Evolutionary conservation across 2,797 vertebrate species (phyloP), one percentile per base, ranked within the genome.

Genomic region (Peromyscus nudipes): DNA sequence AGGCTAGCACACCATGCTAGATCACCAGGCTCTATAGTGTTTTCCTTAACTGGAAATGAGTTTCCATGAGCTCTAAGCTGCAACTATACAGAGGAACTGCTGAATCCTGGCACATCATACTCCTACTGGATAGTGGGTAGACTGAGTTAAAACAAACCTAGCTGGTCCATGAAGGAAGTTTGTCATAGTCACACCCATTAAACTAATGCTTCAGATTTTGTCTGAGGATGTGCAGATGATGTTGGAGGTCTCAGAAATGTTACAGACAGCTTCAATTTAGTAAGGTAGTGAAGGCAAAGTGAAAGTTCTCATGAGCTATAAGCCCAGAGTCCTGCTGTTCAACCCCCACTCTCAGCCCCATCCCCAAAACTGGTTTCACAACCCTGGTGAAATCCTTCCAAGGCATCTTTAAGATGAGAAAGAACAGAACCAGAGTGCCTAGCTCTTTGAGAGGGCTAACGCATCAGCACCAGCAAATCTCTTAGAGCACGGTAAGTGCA

Each of bases 1-100:
- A 94, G 81, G 27, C 4, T 9, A 83, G 25, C 65, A 82, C 0
- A 80, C 81, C 86, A 65, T 0, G 52, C 52, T 75, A 62, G 94
- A 85, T 82, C 83, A 69, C 49, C 13, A 43, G 25, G 57, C 60
- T 91, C 60, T 5, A 81, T 64, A 85, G 25, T 40, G 57, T 31
- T 81, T 92, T 88, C 46, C 75, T 77, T 77, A 92, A 92, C 0
- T 75, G 79, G 82, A 92, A 95, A 93, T 95, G 52, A 80, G 71
- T 92, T 94, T 92, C 46, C 65, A 86, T 55, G 64, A 90, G 75
- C 97, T 92, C 64, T 80, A 89, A 95, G 57, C 37, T 71, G 92
- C 0, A 62, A 67, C 85, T 46, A 84, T 16, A 95, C 49, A 62
- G n/a, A 82, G 29, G 13, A 88, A 79, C 40, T 89, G 13, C 19